Conservation (phyloP, 2,797 vertebrate genomes). For the Parauchenoglanis punctatus region DNA sequence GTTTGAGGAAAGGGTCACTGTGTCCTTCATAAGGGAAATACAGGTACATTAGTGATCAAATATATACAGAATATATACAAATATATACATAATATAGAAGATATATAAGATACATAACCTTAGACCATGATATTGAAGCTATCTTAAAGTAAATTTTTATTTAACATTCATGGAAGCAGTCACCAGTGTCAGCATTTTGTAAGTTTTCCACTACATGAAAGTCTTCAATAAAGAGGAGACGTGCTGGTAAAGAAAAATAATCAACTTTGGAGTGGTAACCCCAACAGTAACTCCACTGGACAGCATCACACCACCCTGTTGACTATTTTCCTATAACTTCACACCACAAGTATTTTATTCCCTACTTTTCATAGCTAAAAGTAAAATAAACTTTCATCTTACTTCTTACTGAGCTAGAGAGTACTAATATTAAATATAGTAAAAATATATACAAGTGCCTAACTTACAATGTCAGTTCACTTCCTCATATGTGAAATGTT, state of each 20-base stretch:
- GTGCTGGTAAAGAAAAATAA: background rate
- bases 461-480: background rate
- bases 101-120: too few relatives aligned
- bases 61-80: background rate
- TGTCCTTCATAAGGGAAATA: conserved; percentile 91
- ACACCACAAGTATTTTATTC: background rate
- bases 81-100: too few relatives aligned
- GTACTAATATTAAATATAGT: background rate
- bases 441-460: background rate
- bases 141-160: background rate
- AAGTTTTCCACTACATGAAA: background rate
- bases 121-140: background rate
- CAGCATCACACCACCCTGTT: background rate
- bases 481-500: background rate
- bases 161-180: background rate
- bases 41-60: conserved; percentile 77
- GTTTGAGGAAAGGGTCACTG: conserved; percentile 94
- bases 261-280: background rate
- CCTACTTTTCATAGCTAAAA: background rate
- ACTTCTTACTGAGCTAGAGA: background rate
- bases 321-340: background rate
- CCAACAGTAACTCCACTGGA: background rate
- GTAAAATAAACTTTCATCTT: too few relatives aligned
- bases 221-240: background rate
- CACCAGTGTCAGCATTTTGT: background rate